These are phyloP conservation scores for Tiliacea aurago DNA, from an alignment of 2,888 invertebrate genomes.

Conservation along the genomic window DNA sequence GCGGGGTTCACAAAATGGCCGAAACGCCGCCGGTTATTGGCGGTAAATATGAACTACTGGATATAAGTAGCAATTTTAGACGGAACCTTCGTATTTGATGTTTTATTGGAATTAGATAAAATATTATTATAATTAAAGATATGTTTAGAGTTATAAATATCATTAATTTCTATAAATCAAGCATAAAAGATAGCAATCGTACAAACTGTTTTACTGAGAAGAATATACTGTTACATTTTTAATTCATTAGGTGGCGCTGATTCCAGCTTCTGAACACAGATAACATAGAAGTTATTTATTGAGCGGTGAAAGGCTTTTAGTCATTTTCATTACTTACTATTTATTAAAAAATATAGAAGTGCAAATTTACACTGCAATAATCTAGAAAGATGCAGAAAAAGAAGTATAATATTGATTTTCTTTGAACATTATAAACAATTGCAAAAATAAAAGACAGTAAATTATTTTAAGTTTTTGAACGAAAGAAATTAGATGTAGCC, in stretches of 20 bases:
- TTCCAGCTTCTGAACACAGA: slow-evolving; percentile 40
- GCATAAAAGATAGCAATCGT: slow-evolving; percentile 34
- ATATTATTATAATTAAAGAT: background rate
- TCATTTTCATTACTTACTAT: slow-evolving; percentile 7
- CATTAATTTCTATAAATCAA: background rate
- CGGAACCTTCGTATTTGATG: fast-evolving
- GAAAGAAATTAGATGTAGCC: background rate
- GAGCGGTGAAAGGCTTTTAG: slow-evolving; percentile 45
- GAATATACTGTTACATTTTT: background rate
- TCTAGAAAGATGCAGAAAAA: background rate
- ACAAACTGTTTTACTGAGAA: slow-evolving; percentile 47
- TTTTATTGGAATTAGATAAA: background rate
- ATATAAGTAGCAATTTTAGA: background rate
- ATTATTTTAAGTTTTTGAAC: background rate
- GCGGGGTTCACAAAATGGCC: slow-evolving; percentile 89
- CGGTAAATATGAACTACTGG: slow-evolving; percentile 78
- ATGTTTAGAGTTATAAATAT: fast-evolving
- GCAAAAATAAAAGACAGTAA: background rate
- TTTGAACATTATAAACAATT: background rate
- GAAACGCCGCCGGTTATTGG: slow-evolving; percentile 78
- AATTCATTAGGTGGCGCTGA: slow-evolving; percentile 49
- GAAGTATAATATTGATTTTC: fast-evolving
- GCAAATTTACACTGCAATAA: background rate
- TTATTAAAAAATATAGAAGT: background rate
- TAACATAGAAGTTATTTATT: slow-evolving; percentile 42